Percentiles rank a stretch among this genome's conserved stretches.
Evolutionary conservation across 2,113 vertebrate species (phyloP).

Genomic region (Suncus etruscus): DNA sequence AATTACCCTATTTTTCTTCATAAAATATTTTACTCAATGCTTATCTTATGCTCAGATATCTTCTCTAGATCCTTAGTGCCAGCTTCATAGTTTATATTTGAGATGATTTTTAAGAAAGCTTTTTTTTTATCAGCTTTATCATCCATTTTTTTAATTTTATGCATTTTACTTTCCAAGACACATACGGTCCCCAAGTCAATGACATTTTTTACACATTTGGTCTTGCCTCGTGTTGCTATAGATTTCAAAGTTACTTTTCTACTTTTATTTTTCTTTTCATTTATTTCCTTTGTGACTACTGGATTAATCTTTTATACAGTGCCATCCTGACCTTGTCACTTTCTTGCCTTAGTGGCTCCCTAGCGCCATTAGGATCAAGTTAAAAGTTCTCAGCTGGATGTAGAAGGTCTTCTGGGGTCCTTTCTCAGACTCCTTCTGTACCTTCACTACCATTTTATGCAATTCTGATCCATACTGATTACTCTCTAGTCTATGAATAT

Average conservation of each 20-base stretch:
- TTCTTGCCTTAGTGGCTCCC: not conserved
- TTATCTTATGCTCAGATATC: not conserved
- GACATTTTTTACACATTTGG: not conserved
- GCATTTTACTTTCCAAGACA: not conserved
- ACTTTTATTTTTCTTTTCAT: constrained; percentile 10
- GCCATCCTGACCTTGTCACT: not conserved
- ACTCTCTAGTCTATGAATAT: not conserved
- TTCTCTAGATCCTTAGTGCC: not conserved
- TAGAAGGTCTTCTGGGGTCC: not conserved
- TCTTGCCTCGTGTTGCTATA: not conserved
- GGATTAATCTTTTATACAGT: not conserved
- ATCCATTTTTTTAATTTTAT: not conserved
- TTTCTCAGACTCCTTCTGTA: not conserved
- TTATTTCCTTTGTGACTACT: not conserved
- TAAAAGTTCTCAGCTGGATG: not conserved
- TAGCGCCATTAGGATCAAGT: not conserved
- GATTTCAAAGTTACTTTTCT: constrained; percentile 31
- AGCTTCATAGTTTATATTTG: not conserved
- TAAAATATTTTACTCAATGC: not conserved
- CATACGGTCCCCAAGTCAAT: not conserved
- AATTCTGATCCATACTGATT: not conserved
- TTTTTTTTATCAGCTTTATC: constrained; percentile 21
- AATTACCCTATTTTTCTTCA: not conserved
- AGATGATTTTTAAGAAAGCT: not conserved
- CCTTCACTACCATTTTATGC: too few species aligned